Base-by-base conservation (phyloP, 2,888 invertebrate species). In the Chymomyza caudatula region DNA sequence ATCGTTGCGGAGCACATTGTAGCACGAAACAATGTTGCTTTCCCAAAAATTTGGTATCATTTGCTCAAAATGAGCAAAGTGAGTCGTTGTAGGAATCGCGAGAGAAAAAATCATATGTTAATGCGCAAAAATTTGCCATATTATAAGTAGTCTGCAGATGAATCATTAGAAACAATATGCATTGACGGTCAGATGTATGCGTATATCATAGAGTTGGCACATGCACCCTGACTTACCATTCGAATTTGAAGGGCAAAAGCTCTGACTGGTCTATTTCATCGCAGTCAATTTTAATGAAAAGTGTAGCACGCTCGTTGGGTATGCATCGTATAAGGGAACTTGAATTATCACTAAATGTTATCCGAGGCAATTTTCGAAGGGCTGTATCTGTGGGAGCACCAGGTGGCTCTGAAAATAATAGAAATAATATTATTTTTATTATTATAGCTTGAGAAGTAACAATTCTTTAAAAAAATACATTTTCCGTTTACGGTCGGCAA, bases 231-330 rank as follows among this genome's bases (percentile, higher is more conserved):
- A 87, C 90, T 89, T 86, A 90, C 90, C 90, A 90, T 73, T 89
- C 89, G 71, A 90, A 90, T 82, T 88, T 88, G 57, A 90, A 85
- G 62, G 90, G 90, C 79, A 90, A 69, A 75, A 89, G 74, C 55
- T 88, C 86, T 47, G 79, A 69, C 63, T 85, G 86, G 49, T 85
- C 79, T 64, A 87, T 80, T 56, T 89, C 89, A 61, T 87, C 85
- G 72, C 89, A 89, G 76, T 90, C 90, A 75, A 90, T 88, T 82
- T 90, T 90, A 49, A 90, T 87, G 71, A 90, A 90, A 68, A 90
- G 88, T 61, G 89, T 90, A 49, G 90, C 90, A 67, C 90, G 86
- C 71, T 90, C 90, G 69, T 89, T 89, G 68, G 89, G 87, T 71
- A 88, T 78, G 76, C 90, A 90, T 68, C 89, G 85, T 65, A 90